Conservation (phyloP, 1,140 invertebrate genomes). For the Lasioglossum baleicum region DNA sequence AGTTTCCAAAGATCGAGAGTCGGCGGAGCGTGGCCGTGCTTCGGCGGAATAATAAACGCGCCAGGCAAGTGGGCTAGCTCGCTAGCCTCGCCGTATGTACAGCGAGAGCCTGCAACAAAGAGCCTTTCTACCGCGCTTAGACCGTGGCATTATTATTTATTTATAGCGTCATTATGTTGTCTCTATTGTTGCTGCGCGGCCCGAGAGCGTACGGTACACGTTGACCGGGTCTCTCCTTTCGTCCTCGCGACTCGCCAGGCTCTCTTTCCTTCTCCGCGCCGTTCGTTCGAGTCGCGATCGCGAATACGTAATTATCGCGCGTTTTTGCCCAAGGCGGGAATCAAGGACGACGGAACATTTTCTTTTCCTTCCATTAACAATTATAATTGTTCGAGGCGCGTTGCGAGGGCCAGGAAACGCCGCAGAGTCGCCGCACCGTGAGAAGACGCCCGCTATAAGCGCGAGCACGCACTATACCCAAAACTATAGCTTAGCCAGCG, state of each 20-base stretch:
- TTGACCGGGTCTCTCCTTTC: conserved; percentile 55
- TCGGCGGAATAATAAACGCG: conserved; percentile 57
- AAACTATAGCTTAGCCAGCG: too few species aligned
- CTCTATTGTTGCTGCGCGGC: conserved; percentile 62
- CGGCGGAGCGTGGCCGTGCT: conserved; percentile 44
- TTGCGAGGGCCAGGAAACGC: neutral
- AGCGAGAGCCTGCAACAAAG: conserved; percentile 33
- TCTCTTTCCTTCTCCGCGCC: neutral
- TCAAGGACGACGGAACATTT: conserved; percentile 48
- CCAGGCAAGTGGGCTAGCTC: conserved; percentile 40
- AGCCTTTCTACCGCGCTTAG: conserved; percentile 56
- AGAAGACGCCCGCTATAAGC: too few species aligned
- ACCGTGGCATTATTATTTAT: conserved; percentile 70
- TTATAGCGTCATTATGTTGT: conserved; percentile 72
- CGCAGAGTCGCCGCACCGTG: too few species aligned
- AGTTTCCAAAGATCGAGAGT: conserved; percentile 10
- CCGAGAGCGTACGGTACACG: conserved; percentile 51
- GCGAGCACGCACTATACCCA: too few species aligned
- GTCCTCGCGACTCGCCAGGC: conserved; percentile 26
- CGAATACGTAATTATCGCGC: conserved; percentile 58
- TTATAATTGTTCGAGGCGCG: conserved; percentile 15
- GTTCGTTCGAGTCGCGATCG: conserved; percentile 18
- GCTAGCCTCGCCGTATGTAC: too few species aligned
- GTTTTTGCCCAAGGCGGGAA: conserved; percentile 39
- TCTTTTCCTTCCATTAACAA: conserved; percentile 20